These are phyloP conservation scores for Suillia variegata DNA, from an alignment of 2,888 invertebrate species.

Conservation along the genomic window DNA sequence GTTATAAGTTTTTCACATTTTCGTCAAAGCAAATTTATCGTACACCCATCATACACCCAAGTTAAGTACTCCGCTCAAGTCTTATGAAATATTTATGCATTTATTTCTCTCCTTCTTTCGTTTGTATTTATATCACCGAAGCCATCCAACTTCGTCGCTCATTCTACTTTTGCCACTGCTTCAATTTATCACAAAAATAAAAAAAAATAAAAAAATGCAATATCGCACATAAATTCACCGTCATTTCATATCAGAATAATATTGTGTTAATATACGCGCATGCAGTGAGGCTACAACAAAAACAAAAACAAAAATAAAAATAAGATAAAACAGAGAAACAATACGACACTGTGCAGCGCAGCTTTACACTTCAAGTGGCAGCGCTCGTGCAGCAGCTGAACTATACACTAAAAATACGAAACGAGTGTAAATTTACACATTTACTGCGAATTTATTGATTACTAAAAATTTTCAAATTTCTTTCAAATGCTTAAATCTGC, in stretches of 20 bases:
- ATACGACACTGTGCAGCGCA: not conserved
- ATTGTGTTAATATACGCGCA: not conserved
- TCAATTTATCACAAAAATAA: not conserved
- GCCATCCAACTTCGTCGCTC: not conserved
- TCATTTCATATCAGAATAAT: not conserved
- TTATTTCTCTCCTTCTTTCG: too few species aligned
- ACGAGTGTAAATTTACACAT: not conserved
- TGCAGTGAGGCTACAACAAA: too few species aligned
- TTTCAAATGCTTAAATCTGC: too few species aligned
- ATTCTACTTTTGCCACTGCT: not conserved
- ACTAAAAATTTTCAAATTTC: too few species aligned
- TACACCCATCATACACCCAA: not conserved
- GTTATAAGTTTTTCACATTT: too few species aligned
- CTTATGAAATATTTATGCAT: conserved; percentile 1
- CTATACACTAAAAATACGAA: not conserved
- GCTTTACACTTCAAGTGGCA: not conserved
- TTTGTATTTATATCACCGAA: not conserved
- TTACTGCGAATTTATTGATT: not conserved
- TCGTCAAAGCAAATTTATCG: too few species aligned
- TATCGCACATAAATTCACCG: conserved; percentile 1
- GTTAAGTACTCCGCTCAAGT: not conserved
- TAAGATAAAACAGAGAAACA: too few species aligned
- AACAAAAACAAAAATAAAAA: too few species aligned
- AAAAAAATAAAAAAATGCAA: conserved; percentile 1
- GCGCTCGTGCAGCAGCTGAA: not conserved